Percentiles rank a stretch among this genome's conserved stretches.
phyloP scores from a whole-genome alignment of 2,888 invertebrate species.

The Alitta virens region DNA sequence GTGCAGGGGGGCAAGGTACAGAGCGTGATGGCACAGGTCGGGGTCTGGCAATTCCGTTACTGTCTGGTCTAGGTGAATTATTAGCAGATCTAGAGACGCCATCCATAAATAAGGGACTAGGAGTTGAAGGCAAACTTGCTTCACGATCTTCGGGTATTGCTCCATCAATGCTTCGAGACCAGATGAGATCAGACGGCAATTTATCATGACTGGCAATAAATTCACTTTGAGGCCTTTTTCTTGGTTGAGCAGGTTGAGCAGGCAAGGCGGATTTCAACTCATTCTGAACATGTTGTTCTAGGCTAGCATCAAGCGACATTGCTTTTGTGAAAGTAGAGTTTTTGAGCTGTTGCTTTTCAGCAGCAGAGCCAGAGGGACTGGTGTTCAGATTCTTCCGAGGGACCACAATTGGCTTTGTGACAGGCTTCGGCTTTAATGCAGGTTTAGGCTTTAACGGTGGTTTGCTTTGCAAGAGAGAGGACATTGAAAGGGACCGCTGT shows the following conservation, averaged over 20 bases:
- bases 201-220: too few relatives aligned
- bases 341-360: neutral
- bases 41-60: neutral
- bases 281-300: conserved; percentile 32
- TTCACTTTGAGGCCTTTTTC: neutral
- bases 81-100: too few relatives aligned
- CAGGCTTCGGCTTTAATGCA: conserved; percentile 34
- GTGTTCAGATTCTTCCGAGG: neutral
- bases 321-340: neutral
- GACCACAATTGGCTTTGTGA: neutral
- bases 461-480: conserved; percentile 1
- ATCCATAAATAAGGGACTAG: neutral
- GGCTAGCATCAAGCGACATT: conserved; percentile 3
- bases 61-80: neutral
- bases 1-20: neutral
- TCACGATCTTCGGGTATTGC: neutral
- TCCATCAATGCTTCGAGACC: neutral
- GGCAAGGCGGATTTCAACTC: conserved; percentile 30
- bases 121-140: neutral
- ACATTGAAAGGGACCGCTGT: too few relatives aligned
- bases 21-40: neutral
- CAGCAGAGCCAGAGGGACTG: neutral
- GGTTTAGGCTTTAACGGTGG: conserved; percentile 42
- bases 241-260: neutral
- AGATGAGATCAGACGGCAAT: too few relatives aligned